Conservation (phyloP, 2,113 vertebrate genomes). For the Xenopus tropicalis region UCB_Xtro_10.0 CM004445.2:127886001-127886500, state of each 20-base stretch:
- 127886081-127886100: conserved; percentile 4
- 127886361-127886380: conserved; percentile 20
- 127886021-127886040: background rate
- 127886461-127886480: too few relatives aligned
- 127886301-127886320: conserved; percentile 15
- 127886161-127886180: conserved; percentile 28
- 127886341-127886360: conserved; percentile 27
- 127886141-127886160: conserved; percentile 5
- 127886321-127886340: conserved; percentile 35
- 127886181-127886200: conserved; percentile 38
- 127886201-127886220: conserved; percentile 34
- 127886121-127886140: conserved; percentile 22
- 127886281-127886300: conserved; percentile 43
- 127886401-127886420: background rate
- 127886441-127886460: background rate
- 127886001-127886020: too few relatives aligned
- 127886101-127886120: conserved; percentile 28
- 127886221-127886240: conserved; percentile 41
- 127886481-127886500: too few relatives aligned
- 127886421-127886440: background rate
- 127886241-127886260: conserved; percentile 35
- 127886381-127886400: conserved; percentile 7
- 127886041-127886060: background rate
- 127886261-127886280: conserved; percentile 31
- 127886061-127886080: background rate